phyloP scores from a whole-genome alignment of 2,113 vertebrate species.

The Cacatua alba region DNA sequence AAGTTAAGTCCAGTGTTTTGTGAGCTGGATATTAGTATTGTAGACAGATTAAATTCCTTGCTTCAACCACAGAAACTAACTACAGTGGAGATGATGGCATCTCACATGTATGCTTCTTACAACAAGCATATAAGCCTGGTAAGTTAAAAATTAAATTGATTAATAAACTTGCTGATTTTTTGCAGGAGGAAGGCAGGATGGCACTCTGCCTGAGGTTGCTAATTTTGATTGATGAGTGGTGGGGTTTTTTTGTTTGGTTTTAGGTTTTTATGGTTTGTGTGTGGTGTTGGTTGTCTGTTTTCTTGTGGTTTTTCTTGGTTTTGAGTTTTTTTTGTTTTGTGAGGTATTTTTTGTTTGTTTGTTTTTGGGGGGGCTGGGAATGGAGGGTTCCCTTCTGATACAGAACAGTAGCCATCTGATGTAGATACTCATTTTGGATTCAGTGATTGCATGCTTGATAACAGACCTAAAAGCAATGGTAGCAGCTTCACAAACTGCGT shows the following conservation, averaged over 20 bases:
- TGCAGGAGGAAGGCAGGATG: background rate
- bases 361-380: background rate
- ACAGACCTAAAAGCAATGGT: background rate
- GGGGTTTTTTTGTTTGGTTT: background rate
- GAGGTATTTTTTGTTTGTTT: background rate
- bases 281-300: background rate
- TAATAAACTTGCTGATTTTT: background rate
- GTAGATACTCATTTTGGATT: background rate
- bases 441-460: background rate
- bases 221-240: background rate
- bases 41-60: conserved; percentile 95
- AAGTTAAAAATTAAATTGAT: conserved; percentile 58
- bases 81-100: conserved; percentile 94
- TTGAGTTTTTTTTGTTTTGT: background rate
- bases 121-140: conserved; percentile 95
- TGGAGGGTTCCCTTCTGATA: background rate
- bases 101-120: conserved; percentile 95
- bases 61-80: conserved; percentile 93
- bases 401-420: background rate
- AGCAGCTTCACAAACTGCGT: background rate
- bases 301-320: background rate
- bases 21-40: conserved; percentile 96
- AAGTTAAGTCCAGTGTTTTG: conserved; percentile 85
- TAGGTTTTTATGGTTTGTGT: background rate
- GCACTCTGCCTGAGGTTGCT: background rate